Evolutionary conservation across 2,888 invertebrate genomes (phyloP).

Genomic region (Lasiommata megera): DNA sequence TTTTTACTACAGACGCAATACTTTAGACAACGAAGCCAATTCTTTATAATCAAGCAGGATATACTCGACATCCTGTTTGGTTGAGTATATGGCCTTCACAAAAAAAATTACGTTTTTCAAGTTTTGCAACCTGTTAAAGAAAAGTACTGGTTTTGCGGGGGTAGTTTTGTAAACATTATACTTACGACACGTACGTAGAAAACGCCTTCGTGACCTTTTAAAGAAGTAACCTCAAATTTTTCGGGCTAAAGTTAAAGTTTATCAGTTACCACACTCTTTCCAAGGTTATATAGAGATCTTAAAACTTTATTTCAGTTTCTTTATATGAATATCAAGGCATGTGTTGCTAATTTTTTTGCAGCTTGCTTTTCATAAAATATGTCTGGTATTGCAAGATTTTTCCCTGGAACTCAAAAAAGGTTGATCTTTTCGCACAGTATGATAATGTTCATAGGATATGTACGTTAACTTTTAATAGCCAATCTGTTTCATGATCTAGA

Average conservation of each 20-base stretch:
- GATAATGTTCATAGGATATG: too few species aligned
- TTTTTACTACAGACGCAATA: constrained; percentile 25
- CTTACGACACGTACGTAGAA: neutral
- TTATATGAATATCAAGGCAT: too few species aligned
- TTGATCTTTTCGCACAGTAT: too few species aligned
- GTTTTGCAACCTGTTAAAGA: too few species aligned
- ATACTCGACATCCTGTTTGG: neutral
- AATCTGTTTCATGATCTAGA: too few species aligned
- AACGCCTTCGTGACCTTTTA: neutral
- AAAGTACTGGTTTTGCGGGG: neutral
- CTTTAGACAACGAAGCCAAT: neutral
- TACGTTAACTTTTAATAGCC: too few species aligned
- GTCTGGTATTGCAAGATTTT: neutral
- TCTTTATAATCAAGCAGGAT: neutral
- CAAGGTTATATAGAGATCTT: constrained; percentile 3
- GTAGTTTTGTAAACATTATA: neutral
- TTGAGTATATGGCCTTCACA: too few species aligned
- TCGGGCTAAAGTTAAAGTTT: neutral
- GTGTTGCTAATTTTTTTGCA: too few species aligned
- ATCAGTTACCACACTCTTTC: neutral
- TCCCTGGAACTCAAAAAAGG: too few species aligned
- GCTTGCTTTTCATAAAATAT: too few species aligned
- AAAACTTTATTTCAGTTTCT: too few species aligned
- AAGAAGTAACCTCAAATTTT: neutral
- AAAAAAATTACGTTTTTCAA: too few species aligned